These are phyloP conservation scores for Aegypius monachus DNA, from an alignment of 2,113 vertebrate genomes.

Conservation along the genomic window DNA sequence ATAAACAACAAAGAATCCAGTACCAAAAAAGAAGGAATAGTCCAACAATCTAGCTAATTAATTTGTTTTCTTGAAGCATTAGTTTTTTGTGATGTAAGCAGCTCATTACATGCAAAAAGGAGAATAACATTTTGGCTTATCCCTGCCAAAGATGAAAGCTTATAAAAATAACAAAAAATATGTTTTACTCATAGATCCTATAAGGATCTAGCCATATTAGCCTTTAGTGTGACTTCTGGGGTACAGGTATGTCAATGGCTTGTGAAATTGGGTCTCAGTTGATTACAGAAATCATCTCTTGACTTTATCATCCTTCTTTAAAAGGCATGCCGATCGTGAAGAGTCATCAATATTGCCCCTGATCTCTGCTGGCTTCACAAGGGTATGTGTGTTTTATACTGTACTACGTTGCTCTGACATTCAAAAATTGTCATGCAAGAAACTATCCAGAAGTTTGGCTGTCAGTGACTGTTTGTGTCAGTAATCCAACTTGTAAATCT, in stretches of 20 bases:
- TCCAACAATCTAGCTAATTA: neutral
- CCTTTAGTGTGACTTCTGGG: neutral
- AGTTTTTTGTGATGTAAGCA: neutral
- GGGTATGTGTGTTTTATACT: slow-evolving; percentile 76
- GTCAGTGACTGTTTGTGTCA: neutral
- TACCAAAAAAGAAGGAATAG: neutral
- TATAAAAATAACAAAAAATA: neutral
- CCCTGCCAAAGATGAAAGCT: neutral
- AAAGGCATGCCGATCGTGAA: slow-evolving; percentile 87
- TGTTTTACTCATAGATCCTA: neutral
- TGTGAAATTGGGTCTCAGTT: neutral
- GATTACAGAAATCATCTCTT: neutral
- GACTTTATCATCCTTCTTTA: slow-evolving; percentile 33
- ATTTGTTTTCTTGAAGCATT: neutral
- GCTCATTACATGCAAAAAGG: neutral
- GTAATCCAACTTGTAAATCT: neutral
- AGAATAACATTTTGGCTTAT: neutral
- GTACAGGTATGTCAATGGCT: neutral
- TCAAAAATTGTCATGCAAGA: neutral
- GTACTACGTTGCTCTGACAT: neutral
- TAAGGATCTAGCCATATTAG: neutral
- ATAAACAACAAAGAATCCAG: neutral
- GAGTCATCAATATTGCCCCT: slow-evolving; percentile 92
- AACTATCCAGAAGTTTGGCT: neutral
- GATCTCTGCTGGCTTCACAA: slow-evolving; percentile 92